Evolutionary conservation across 2,888 invertebrate species (phyloP).

Genomic region (Trissolcus japonicus): DNA sequence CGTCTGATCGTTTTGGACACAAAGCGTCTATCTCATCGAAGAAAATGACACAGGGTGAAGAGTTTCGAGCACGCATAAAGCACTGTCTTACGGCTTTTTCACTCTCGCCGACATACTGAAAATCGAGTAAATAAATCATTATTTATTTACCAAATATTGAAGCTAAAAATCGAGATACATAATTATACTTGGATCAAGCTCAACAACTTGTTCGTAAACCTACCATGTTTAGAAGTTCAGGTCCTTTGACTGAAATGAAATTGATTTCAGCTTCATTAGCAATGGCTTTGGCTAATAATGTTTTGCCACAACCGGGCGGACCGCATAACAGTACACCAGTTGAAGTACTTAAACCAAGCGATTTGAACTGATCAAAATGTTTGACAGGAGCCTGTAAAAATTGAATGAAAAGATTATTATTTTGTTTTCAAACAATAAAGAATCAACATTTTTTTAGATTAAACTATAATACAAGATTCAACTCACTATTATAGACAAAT

Average conservation of each 20-base stretch:
- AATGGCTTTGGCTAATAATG: slow-evolving; percentile 96
- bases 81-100: slow-evolving; percentile 97
- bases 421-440: no score
- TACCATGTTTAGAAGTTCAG: slow-evolving; percentile 97
- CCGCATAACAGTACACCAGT: slow-evolving; percentile 96
- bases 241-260: slow-evolving; percentile 99
- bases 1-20: slow-evolving; percentile 91
- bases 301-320: slow-evolving; percentile 98
- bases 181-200: no score
- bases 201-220: no score
- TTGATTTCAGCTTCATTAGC: slow-evolving; percentile 99
- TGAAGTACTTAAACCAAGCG: slow-evolving; percentile 87
- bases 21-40: slow-evolving; percentile 98
- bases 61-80: slow-evolving; percentile 95
- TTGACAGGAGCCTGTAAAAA: slow-evolving; percentile 87
- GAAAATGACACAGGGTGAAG: slow-evolving; percentile 98
- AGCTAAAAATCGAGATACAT: no score
- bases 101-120: slow-evolving; percentile 97
- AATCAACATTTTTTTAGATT: no score
- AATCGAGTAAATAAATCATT: slow-evolving; percentile 37
- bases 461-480: neutral
- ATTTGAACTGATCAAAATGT: slow-evolving; percentile 87
- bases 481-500: slow-evolving; percentile 89
- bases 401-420: no score
- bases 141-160: neutral